Evolutionary conservation across 53 echinoderm and acorn worm species (phyloP), one percentile per base, ranked within the genome.

Genomic region (Echinometra lucunter): DNA sequence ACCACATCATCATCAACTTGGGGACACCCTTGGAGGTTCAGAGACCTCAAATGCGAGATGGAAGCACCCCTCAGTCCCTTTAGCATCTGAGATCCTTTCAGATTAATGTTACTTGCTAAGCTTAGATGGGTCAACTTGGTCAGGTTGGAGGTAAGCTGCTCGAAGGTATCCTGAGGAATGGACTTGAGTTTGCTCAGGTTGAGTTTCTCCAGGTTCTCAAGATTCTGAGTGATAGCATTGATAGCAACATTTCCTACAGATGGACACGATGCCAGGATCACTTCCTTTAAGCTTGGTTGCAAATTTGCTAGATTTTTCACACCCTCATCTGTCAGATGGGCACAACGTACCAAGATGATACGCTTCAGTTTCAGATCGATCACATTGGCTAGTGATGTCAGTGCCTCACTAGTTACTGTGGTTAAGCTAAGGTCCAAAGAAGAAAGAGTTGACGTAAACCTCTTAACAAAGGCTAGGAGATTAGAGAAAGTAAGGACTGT

Each of bases 351-450:
- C 25, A 99, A 92, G 47, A 94, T 82, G 11, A 99, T 58, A 45
- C 94, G 82, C 67, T 96, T 90, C 7, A 99, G 96, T 35, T 88
- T 83, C 27, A 99, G 85, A 44, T 94, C 88, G 45, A 95, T 94
- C 27, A 99, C 95, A 74, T 94, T 88, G 40, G 95, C 95, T 66
- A 99, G 94, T 57, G 95, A 94, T 30, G 90, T 38, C 44, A 99
- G 87, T 2, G 97, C 96, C 8, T 85, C 82, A 60, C 96, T 98
- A 19, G 96, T 98, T 3, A 99, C 93, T 28, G 95, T 89, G 11
- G 99, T 99, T 45, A 94, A 88, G 88, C 99, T 98, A 63, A 99
- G 88, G 81, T 99, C 95, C 8, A 99, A 92, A 47, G 90, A 74
- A 23, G 66, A 90, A 0, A 99, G 57, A 45, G 78, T 87, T 58